Base-by-base conservation (phyloP, 2,888 invertebrate species). In the Xiphydria camelus region DNA sequence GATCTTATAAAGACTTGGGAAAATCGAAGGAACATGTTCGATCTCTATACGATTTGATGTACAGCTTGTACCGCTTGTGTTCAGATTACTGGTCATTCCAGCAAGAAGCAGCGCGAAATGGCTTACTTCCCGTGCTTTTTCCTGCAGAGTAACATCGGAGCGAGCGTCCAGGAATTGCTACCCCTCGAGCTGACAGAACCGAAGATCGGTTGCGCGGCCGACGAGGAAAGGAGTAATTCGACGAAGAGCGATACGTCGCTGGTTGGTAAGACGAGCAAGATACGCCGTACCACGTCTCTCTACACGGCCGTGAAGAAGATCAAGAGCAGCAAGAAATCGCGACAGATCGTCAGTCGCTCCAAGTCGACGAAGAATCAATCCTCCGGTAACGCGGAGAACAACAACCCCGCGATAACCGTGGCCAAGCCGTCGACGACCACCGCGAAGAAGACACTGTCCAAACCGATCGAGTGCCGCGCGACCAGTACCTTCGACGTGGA, bases 241-340 rank as follows among this genome's bases (percentile, higher is more conserved):
- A 25, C 60, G 31, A 68, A 55, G 38, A 56, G 46, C 20, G 64
- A 60, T 19, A 54, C 49, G 9, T 61, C 50, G 33, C 17, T 60
- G 4, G 32, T 54, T 18, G 61, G 57, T 37, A 69, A 68, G 12
- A 29, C 63, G 9, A 57, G 60, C n/a, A 64, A 64, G 5, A 45
- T 64, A 9, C 62, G 66, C 18, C 60, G 65, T 4, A 52, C 61
- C 4, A 56, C 64, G 2, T 62, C 67, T 3, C 48, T 71, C 20
- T 70, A 64, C 38, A 56, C 64, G 3, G 55, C 59, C 2, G 57
- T 69, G 3, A 71, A 70, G 43, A 61, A 68, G 36, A 64, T 69
- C 3, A 70, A 66, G 44, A 61, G 42, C 23, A 61, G 41, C 17
- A 70, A 66, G 45, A 69, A 61, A 40, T 44, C 59, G 7, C 53